Evolutionary conservation across 2,888 invertebrate species (phyloP).

Genomic region (Cylloceria caligata): DNA sequence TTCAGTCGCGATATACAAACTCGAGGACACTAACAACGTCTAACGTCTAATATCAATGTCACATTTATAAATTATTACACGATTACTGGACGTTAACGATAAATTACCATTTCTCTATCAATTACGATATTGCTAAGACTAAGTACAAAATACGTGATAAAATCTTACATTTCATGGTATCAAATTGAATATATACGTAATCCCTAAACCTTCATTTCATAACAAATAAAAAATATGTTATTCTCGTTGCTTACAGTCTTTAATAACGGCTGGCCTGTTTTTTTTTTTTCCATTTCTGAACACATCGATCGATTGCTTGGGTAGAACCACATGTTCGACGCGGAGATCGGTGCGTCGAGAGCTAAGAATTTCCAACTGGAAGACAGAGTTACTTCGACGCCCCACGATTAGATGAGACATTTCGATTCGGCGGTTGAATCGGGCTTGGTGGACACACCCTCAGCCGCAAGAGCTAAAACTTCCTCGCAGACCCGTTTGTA

Average conservation of each 20-base stretch:
- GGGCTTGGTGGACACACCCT: conserved; percentile 74
- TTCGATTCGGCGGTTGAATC: conserved; percentile 77
- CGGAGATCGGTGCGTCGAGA: conserved; percentile 8
- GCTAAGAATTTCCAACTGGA: conserved; percentile 8
- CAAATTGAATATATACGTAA: conserved; percentile 33
- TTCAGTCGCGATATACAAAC: not conserved
- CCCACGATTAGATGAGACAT: conserved; percentile 76
- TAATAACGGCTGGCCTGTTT: not conserved
- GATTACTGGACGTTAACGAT: conserved; percentile 42
- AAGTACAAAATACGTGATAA: conserved; percentile 1
- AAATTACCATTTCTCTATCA: conserved; percentile 20
- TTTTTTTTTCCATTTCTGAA: conserved; percentile 45
- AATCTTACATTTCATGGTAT: conserved; percentile 13
- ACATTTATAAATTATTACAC: conserved; percentile 48
- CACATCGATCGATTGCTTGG: conserved; percentile 9
- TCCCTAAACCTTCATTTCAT: conserved; percentile 12
- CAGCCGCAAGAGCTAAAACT: conserved; percentile 87
- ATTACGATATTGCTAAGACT: conserved; percentile 14
- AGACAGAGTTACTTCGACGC: not conserved
- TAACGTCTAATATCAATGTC: conserved; percentile 18
- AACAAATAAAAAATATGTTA: conserved; percentile 27
- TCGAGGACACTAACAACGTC: not conserved
- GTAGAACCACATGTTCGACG: not conserved
- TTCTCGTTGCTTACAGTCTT: conserved; percentile 10
- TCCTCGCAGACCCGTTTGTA: conserved; percentile 93